Evolutionary conservation across 2,888 invertebrate species (phyloP), one percentile per base, ranked within the genome.

Genomic region (Carabus problematicus): DNA sequence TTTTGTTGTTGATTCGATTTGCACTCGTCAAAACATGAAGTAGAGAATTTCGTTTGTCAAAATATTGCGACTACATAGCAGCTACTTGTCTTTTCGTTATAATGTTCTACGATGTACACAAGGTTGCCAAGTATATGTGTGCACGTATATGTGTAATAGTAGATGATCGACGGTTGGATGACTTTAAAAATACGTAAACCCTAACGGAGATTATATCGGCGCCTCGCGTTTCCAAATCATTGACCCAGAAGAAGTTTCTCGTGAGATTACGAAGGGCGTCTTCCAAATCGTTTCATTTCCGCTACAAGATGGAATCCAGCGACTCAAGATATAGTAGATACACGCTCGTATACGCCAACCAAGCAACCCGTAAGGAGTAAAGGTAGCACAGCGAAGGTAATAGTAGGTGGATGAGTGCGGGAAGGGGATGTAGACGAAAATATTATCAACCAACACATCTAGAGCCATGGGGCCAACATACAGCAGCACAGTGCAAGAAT

Each of bases 241-340:
- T 62, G 61, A 62, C n/a, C 19, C 47, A 41, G 14, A 62, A 69
- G 55, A 42, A 42, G 19, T 42, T 52, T 52, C 52, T 40, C 43
- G 74, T 72, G 73, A 76, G 77, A 78, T 78, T 77, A 75, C 76
- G 75, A 74, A 71, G 76, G 78, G 76, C 79, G 79, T 76, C 79
- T 79, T 75, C 75, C 79, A 80, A 80, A 80, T 71, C 74, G 79
- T 79, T 80, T 77, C 76, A 81, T 81, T 81, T 81, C 80, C 81
- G 76, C 62, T 74, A 45, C 70, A 72, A 73, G 77, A 80, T 80
- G 77, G 73, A 76, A 76, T 78, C 66, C 56, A 40, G 49, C 42
- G 16, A 40, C 40, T 12, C 52, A 66, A 66, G 66, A 66, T 47
- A 6, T 29, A 29, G 29, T 29, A 29, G 29, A 29, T 29, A 29